A percentile compares a stretch with the other conserved stretches of the same genome.
Evolutionary conservation across 1,140 invertebrate species (phyloP).

Genomic region (Liolophura sinensis): DNA sequence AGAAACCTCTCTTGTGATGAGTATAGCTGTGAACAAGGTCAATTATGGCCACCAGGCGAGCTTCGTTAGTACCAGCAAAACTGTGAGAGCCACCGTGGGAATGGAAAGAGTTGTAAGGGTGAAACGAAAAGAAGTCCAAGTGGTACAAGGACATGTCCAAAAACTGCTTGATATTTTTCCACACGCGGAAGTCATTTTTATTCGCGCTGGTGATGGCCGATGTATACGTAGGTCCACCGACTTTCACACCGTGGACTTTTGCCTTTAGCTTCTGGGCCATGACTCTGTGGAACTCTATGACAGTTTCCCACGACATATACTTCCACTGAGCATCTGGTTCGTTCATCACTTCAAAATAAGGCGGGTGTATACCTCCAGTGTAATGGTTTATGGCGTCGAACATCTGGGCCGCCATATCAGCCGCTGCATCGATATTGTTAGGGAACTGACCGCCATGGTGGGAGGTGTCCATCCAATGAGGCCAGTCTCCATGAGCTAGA

Average conservation of each 20-base stretch:
- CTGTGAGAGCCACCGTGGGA: not conserved
- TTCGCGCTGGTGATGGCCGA: not conserved
- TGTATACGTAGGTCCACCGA: slow-evolving; percentile 4
- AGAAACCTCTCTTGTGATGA: slow-evolving; percentile 1
- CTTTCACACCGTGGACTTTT: slow-evolving; percentile 4
- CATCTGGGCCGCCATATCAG: not conserved
- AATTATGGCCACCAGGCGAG: slow-evolving; percentile 7
- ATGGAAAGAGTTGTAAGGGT: slow-evolving; percentile 6
- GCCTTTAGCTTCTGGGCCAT: slow-evolving; percentile 9
- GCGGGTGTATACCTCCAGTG: not conserved
- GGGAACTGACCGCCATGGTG: slow-evolving; percentile 11
- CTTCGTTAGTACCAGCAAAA: slow-evolving; percentile 6
- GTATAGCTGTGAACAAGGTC: slow-evolving; percentile 15
- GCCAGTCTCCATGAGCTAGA: no score
- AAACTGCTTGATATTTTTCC: slow-evolving; percentile 7
- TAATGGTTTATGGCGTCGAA: no score
- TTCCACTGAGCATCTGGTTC: slow-evolving; percentile 11
- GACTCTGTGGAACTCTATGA: slow-evolving; percentile 6
- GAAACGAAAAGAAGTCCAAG: slow-evolving; percentile 15
- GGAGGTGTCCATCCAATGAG: slow-evolving; percentile 10
- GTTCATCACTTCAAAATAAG: slow-evolving; percentile 8
- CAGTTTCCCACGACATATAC: slow-evolving; percentile 6
- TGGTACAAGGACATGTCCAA: slow-evolving; percentile 9
- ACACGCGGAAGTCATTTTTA: slow-evolving; percentile 2
- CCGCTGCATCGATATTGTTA: slow-evolving; percentile 10